Percentiles rank a stretch among this genome's conserved stretches.
Evolutionary conservation across 2,888 invertebrate species (phyloP).

Genomic region (Drosophila helvetica): DNA sequence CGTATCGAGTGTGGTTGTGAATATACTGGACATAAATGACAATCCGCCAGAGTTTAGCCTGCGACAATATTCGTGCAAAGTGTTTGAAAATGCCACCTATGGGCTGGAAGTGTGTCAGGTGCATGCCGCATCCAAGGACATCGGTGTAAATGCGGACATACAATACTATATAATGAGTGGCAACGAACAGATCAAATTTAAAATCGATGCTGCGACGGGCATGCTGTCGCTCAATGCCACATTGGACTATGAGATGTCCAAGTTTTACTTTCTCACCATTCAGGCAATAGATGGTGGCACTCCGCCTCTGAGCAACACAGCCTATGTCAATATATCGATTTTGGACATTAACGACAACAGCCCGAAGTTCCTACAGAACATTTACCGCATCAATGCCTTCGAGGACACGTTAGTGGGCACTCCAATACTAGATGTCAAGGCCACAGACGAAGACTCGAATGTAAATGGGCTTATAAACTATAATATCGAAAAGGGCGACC

Average conservation of each 20-base stretch:
- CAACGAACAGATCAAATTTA: constrained; percentile 94
- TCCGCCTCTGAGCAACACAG: constrained; percentile 94
- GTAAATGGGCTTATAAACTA: constrained; percentile 92
- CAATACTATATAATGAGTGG: constrained; percentile 94
- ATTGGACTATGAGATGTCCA: constrained; percentile 94
- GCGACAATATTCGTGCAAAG: constrained; percentile 90
- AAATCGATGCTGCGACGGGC: constrained; percentile 90
- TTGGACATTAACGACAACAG: constrained; percentile 94
- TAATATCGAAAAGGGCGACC: constrained; percentile 90
- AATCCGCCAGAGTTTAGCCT: constrained; percentile 97
- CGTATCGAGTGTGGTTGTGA: constrained; percentile 89
- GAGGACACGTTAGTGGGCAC: constrained; percentile 91
- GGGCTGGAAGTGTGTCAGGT: constrained; percentile 93
- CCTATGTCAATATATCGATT: constrained; percentile 93
- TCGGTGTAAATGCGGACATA: constrained; percentile 96
- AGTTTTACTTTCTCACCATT: constrained; percentile 93
- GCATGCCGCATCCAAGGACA: constrained; percentile 95
- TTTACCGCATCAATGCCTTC: constrained; percentile 90
- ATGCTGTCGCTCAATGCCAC: constrained; percentile 90
- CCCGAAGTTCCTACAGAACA: constrained; percentile 90
- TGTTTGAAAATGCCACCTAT: constrained; percentile 91
- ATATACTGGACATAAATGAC: constrained; percentile 96
- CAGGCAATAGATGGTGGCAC: constrained; percentile 95
- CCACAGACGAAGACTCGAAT: constrained; percentile 93
- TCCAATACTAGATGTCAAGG: constrained; percentile 90